Evolutionary conservation across 2,797 vertebrate genomes (phyloP).

Genomic region (Sebastes aleutianus): DNA sequence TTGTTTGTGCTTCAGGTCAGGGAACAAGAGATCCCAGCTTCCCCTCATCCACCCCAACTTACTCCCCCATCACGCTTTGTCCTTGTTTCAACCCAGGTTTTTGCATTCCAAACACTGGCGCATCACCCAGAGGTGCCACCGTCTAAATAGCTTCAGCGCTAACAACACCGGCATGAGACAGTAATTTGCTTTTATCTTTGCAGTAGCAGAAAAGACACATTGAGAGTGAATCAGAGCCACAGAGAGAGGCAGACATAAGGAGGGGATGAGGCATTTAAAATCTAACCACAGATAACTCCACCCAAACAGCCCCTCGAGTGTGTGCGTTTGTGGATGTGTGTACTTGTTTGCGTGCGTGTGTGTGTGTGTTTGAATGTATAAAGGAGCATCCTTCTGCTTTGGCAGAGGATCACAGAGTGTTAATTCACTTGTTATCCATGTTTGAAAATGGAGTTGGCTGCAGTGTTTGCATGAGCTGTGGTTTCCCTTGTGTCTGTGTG

Average conservation of each 20-base stretch:
- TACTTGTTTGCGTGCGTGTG: background rate
- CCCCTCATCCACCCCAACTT: background rate
- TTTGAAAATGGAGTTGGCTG: slow-evolving; percentile 77
- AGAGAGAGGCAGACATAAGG: slow-evolving; percentile 7
- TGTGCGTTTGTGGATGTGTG: slow-evolving; percentile 1
- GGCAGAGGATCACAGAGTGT: slow-evolving; percentile 73
- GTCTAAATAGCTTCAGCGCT: slow-evolving; percentile 28
- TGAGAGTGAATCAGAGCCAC: background rate
- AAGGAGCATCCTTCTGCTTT: slow-evolving; percentile 78
- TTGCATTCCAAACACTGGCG: slow-evolving; percentile 23
- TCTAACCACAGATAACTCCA: slow-evolving; percentile 48
- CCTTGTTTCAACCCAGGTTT: background rate
- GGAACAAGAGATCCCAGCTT: slow-evolving; percentile 5
- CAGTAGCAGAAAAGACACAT: slow-evolving; percentile 13
- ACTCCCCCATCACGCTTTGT: background rate
- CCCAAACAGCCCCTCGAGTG: slow-evolving; percentile 23
- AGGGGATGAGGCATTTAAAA: slow-evolving; percentile 53
- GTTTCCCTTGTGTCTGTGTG: slow-evolving; percentile 32
- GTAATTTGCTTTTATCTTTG: slow-evolving; percentile 50
- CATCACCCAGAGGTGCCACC: slow-evolving; percentile 25
- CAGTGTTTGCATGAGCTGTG: slow-evolving; percentile 52
- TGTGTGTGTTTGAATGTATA: slow-evolving; percentile 56
- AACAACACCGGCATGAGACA: slow-evolving; percentile 39
- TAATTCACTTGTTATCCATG: slow-evolving; percentile 83
- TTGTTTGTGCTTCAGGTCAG: slow-evolving; percentile 18